Percentiles rank a stretch among this genome's conserved stretches.
Conservation (phyloP, 2,797 vertebrate species). For the Macropus fuliginosus region DNA sequence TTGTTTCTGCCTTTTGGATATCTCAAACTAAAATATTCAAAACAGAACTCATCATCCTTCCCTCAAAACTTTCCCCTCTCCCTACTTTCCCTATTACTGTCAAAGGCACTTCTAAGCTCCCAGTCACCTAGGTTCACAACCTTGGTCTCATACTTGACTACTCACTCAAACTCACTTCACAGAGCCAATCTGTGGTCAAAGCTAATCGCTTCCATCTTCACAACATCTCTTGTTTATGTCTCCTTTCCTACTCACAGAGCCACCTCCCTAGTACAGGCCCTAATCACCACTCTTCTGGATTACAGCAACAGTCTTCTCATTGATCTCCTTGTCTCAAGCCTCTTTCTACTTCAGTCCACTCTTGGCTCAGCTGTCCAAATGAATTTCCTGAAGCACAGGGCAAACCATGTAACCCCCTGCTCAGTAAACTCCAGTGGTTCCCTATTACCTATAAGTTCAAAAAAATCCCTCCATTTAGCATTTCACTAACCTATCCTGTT, state of each 20-base stretch:
- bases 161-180: background rate
- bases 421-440: background rate
- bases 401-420: conserved; percentile 16
- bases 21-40: background rate
- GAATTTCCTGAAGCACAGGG: conserved; percentile 2
- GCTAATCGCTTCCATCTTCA: background rate
- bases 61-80: background rate
- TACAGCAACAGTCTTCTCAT: background rate
- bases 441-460: background rate
- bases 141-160: background rate
- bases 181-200: background rate
- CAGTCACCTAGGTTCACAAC: background rate
- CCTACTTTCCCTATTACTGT: background rate
- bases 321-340: background rate
- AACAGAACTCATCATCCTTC: background rate
- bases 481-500: background rate
- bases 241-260: background rate
- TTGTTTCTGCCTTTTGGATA: background rate
- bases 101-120: background rate
- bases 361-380: conserved; percentile 18
- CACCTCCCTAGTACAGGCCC: background rate
- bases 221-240: background rate
- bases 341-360: background rate
- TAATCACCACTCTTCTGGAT: background rate
- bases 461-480: conserved; percentile 6